phyloP scores from a whole-genome alignment of 2,888 invertebrate genomes.

The Meiosimyza decipiens region DNA sequence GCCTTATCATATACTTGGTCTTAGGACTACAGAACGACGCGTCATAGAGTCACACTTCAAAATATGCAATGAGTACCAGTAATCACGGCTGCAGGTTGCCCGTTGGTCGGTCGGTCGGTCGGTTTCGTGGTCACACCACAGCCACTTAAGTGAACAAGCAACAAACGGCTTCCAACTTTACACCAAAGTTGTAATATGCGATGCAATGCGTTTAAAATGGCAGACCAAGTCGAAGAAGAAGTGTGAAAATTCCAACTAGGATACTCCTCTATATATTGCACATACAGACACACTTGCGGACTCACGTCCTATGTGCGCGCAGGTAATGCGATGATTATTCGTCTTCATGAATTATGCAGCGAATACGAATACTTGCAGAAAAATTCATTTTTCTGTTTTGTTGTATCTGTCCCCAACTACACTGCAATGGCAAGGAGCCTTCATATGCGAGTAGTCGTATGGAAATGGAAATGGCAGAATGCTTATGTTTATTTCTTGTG shows the following conservation, averaged over 20 bases:
- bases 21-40: background rate
- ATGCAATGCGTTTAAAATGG: constrained; percentile 2
- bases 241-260: constrained; percentile 20
- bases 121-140: background rate
- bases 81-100: constrained; percentile 9
- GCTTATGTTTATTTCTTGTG: constrained; percentile 19
- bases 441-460: no score
- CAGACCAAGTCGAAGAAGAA: background rate
- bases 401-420: no score
- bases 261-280: background rate
- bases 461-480: constrained; percentile 4
- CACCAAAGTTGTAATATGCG: background rate
- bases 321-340: constrained; percentile 29
- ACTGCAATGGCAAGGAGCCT: no score
- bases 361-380: constrained; percentile 8
- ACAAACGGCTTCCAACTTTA: constrained; percentile 13
- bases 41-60: background rate
- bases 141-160: background rate
- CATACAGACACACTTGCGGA: no score
- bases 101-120: no score
- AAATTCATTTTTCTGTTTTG: background rate
- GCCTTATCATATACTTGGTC: background rate
- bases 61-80: no score
- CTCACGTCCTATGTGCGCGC: background rate
- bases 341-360: constrained; percentile 26